phyloP scores from a whole-genome alignment of 2,797 vertebrate genomes.

The Scolopax bukidnonensis region DNA sequence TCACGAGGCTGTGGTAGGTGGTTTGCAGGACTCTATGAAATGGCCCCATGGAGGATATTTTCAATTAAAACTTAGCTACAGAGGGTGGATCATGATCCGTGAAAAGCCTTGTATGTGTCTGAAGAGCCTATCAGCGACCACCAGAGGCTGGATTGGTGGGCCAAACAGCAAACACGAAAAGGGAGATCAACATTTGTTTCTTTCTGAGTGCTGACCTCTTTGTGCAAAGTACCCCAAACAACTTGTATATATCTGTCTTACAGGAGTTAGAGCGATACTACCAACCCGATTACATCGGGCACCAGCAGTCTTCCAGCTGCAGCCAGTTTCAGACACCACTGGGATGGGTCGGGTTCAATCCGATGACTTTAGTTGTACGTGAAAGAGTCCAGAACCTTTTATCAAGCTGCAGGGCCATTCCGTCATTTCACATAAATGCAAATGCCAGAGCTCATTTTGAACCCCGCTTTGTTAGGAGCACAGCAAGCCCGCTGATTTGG shows the following conservation, averaged over 20 bases:
- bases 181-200: not conserved
- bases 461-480: not conserved
- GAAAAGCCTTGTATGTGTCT: not conserved
- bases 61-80: not conserved
- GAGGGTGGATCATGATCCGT: not conserved
- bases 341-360: accelerated
- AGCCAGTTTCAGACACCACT: not conserved
- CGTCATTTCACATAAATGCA: constrained; percentile 7
- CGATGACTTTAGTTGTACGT: accelerated
- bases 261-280: not conserved
- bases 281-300: not conserved
- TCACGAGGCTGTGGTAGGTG: not conserved
- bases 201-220: not conserved
- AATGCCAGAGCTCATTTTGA: not conserved
- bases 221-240: not conserved
- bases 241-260: accelerated
- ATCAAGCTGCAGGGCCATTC: constrained; percentile 35
- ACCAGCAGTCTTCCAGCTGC: not conserved
- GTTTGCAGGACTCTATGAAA: not conserved
- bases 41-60: not conserved
- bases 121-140: not conserved
- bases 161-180: not conserved
- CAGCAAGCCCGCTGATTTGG: not conserved
- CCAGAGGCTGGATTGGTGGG: not conserved
- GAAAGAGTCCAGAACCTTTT: constrained; percentile 54